Evolutionary conservation across 2,888 invertebrate species (phyloP).

Genomic region (Scaeva pyrastri): DNA sequence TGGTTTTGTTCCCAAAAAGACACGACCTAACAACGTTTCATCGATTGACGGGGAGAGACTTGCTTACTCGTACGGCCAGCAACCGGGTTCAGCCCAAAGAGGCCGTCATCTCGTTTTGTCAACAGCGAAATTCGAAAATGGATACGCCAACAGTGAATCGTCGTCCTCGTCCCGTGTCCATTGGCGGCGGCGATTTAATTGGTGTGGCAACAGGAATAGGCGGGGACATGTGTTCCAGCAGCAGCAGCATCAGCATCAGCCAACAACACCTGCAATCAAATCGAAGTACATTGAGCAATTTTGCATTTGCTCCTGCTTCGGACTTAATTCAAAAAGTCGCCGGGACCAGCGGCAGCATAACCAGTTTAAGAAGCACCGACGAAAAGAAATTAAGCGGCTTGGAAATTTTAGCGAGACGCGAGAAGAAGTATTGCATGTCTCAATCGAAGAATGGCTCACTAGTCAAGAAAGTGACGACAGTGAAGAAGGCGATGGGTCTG

Average conservation of each 20-base stretch:
- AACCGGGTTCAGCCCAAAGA: conserved; percentile 84
- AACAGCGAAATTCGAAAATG: conserved; percentile 85
- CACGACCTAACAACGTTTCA: conserved; percentile 85
- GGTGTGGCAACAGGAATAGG: conserved; percentile 50
- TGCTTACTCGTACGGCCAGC: conserved; percentile 83
- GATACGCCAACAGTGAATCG: conserved; percentile 84
- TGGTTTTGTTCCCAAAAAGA: conserved; percentile 75
- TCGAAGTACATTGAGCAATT: conserved; percentile 88
- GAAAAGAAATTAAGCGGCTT: conserved; percentile 86
- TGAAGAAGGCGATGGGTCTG: conserved; percentile 77
- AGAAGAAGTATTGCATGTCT: conserved; percentile 84
- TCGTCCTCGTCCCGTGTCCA: conserved; percentile 80
- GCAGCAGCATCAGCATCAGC: conserved; percentile 75
- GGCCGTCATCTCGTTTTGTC: conserved; percentile 84
- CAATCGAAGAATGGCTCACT: conserved; percentile 84
- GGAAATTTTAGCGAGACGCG: conserved; percentile 87
- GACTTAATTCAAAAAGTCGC: conserved; percentile 82
- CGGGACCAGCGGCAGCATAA: conserved; percentile 80
- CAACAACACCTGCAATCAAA: conserved; percentile 82
- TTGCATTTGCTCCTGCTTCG: conserved; percentile 85
- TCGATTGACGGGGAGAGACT: conserved; percentile 84
- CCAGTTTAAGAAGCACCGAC: conserved; percentile 82
- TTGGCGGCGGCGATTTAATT: conserved; percentile 62
- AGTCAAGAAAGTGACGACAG: conserved; percentile 81
- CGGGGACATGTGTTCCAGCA: conserved; percentile 65